These are phyloP conservation scores for Stichodactyla mertensii DNA, from an alignment of 64 coral and sea anemone genomes.

Conservation along the genomic window DNA sequence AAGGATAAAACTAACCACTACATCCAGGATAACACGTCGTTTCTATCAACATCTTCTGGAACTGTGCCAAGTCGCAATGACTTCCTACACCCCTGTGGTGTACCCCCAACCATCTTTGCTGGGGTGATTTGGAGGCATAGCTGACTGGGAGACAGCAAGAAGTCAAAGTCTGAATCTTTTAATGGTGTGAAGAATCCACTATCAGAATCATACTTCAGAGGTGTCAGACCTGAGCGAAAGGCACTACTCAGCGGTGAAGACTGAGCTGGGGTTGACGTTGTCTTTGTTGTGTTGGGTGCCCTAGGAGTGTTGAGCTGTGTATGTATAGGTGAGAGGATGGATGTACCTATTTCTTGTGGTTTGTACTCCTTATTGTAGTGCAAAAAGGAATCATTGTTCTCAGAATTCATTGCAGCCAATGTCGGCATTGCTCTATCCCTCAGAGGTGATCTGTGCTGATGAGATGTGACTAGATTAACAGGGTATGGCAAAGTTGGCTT, in stretches of 20 bases:
- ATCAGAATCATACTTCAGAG: slow-evolving; percentile 51
- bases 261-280: background rate
- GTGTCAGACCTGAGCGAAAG: slow-evolving; percentile 48
- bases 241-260: slow-evolving; percentile 37
- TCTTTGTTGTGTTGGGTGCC: background rate
- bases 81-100: slow-evolving; percentile 71
- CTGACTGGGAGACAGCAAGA: slow-evolving; percentile 48
- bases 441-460: slow-evolving; percentile 24
- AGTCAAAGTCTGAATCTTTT: slow-evolving; percentile 67
- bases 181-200: slow-evolving; percentile 75
- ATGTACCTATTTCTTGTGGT: background rate
- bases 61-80: slow-evolving; percentile 63
- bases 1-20: too few relatives aligned
- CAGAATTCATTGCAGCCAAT: slow-evolving; percentile 48
- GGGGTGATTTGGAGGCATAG: slow-evolving; percentile 33
- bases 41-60: background rate
- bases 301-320: background rate
- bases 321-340: background rate
- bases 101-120: slow-evolving; percentile 32
- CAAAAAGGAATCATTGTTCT: slow-evolving; percentile 24
- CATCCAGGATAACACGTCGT: slow-evolving; percentile 18
- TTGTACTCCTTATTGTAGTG: slow-evolving; percentile 4
- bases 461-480: background rate
- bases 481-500: background rate
- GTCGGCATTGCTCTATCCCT: slow-evolving; percentile 28